Base-by-base conservation (phyloP, 2,797 vertebrate species). In the Erpetoichthys calabaricus region DNA sequence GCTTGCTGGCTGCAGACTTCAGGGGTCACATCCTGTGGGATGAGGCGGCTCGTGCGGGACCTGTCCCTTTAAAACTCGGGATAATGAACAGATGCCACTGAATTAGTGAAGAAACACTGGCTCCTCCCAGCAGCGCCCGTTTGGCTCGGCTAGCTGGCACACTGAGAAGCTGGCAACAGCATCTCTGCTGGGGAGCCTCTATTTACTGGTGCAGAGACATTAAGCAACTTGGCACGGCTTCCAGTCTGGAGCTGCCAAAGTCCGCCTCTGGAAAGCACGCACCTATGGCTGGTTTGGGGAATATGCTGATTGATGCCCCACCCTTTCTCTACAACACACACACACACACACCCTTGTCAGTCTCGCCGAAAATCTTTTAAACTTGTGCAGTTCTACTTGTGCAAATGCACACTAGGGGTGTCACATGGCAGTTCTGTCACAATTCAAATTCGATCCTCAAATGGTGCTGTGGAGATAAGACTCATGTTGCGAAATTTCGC, bases 51-150 rank as follows among this genome's bases (percentile, higher is more conserved):
- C 61, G 65, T 61, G 73, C 70, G 70, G 69, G 71, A 65, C 69
- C 70, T 72, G 77, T 66, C 65, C 77, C 81, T 84, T 79, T 83
- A 84, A 84, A 83, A 73, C 74, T 70, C 68, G 78, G 75, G 80
- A 81, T 84, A 82, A 86, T 87, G 89, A 92, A 91, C 91, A 94
- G 90, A 92, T 94, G 91, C 89, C 90, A 84, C 79, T 80, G 84
- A 84, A 89, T 87, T 90, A 87, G 88, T 80, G 80, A 84, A 85
- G 87, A 86, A 85, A 88, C 81, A 91, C 85, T 70, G 80, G 86
- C 85, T 79, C 89, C 87, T 88, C 90, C 89, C 89, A 80, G 76
- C 75, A 77, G 77, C 70, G 76, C 75, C 74, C 75, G 78, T 78
- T 76, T 80, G 77, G 81, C 81, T 78, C 67, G 74, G 72, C 75